phyloP scores from a whole-genome alignment of 2,797 vertebrate species.

The Semaprochilodus insignis region DNA sequence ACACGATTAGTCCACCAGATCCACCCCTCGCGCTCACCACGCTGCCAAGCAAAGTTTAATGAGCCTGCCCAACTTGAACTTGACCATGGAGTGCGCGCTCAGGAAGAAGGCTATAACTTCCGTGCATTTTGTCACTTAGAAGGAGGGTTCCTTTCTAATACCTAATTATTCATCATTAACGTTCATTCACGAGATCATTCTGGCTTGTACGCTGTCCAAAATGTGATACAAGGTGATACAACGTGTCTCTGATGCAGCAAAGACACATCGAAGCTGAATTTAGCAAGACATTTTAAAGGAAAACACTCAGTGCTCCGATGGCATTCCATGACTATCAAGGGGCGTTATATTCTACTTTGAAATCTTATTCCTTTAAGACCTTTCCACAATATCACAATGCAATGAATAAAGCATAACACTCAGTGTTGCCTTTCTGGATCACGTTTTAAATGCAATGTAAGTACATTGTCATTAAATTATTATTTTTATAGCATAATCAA shows the following conservation, averaged over 20 bases:
- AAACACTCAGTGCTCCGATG: neutral
- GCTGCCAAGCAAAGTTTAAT: conserved; percentile 65
- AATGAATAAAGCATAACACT: too few relatives aligned
- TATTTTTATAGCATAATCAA: neutral
- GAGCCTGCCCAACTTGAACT: conserved; percentile 81
- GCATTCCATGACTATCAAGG: neutral
- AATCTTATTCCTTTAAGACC: neutral
- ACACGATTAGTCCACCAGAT: neutral
- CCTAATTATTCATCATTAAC: neutral
- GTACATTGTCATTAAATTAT: neutral
- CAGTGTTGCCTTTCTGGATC: neutral
- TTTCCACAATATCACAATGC: too few relatives aligned
- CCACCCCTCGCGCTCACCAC: conserved; percentile 18
- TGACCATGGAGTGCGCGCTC: conserved; percentile 73
- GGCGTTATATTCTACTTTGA: neutral
- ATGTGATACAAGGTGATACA: too few relatives aligned
- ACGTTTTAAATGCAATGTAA: neutral
- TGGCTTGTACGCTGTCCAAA: neutral
- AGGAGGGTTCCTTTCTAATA: neutral
- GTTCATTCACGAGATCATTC: neutral
- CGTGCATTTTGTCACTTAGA: neutral
- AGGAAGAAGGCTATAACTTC: conserved; percentile 61
- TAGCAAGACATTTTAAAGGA: neutral
- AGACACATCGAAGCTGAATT: neutral
- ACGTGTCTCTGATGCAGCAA: neutral